Conservation (phyloP, 2,888 invertebrate species). For the Nebria salina region DNA sequence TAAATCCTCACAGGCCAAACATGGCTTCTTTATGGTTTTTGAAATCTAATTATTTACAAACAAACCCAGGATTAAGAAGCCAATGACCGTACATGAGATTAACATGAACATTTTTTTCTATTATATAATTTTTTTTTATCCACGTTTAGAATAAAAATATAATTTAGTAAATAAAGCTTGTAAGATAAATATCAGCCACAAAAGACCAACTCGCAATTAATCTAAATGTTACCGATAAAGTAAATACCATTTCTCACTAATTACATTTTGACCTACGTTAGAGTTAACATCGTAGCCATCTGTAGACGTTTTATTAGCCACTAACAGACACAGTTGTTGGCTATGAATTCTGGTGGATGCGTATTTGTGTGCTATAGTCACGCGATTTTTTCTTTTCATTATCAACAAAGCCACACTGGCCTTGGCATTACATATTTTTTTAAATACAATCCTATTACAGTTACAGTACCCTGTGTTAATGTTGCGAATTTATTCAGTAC, state of each 20-base stretch:
- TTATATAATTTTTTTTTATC: too few species aligned
- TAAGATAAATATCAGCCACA: background rate
- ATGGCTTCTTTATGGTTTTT: background rate
- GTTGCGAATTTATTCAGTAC: too few species aligned
- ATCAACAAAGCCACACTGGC: background rate
- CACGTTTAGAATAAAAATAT: too few species aligned
- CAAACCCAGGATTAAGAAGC: background rate
- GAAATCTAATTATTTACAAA: background rate
- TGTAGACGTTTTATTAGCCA: background rate
- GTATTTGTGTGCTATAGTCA: slow-evolving; percentile 1
- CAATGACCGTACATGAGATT: background rate
- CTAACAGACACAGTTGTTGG: background rate
- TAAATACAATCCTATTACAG: background rate
- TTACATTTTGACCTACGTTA: background rate
- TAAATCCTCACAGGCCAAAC: background rate
- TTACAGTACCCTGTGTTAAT: background rate
- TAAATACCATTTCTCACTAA: background rate
- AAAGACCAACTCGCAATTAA: background rate
- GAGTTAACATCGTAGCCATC: background rate
- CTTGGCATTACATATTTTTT: background rate
- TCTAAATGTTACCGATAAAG: background rate
- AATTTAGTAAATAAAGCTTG: too few species aligned
- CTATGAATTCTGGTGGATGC: slow-evolving; percentile 4
- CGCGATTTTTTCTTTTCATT: slow-evolving; percentile 9
- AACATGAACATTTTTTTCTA: too few species aligned